Evolutionary conservation across 2,888 invertebrate genomes (phyloP).

Genomic region (Agriopis leucophaearia): DNA sequence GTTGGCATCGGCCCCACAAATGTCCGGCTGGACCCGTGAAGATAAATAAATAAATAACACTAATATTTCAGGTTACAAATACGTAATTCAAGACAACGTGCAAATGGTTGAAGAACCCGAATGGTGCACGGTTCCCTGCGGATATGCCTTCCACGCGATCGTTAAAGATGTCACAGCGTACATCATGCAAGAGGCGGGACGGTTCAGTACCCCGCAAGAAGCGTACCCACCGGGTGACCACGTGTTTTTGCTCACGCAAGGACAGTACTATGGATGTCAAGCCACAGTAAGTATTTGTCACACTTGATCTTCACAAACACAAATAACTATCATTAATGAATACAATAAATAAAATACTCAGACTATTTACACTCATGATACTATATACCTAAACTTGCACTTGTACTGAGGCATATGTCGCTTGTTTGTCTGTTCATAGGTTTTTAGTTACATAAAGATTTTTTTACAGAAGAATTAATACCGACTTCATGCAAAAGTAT

Average conservation of each 20-base stretch:
- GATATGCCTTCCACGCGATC: conserved; percentile 90
- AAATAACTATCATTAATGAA: no score
- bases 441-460: no score
- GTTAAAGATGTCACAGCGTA: conserved; percentile 65
- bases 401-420: no score
- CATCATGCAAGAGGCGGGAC: conserved; percentile 53
- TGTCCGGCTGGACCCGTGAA: no score
- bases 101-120: conserved; percentile 89
- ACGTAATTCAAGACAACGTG: conserved; percentile 84
- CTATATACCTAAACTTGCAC: no score
- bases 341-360: no score
- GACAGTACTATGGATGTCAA: conserved; percentile 92
- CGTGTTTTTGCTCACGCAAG: conserved; percentile 91
- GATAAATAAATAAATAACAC: no score
- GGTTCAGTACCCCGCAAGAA: conserved; percentile 64
- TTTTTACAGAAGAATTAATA: no score
- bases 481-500: no score
- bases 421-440: no score
- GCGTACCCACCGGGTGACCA: conserved; percentile 89
- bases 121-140: conserved; percentile 88
- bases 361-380: no score
- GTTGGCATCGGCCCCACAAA: no score
- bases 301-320: background rate
- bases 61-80: conserved; percentile 78
- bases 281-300: conserved; percentile 84